phyloP scores from a whole-genome alignment of 2,888 invertebrate species.

The Pimpla rufipes region DNA sequence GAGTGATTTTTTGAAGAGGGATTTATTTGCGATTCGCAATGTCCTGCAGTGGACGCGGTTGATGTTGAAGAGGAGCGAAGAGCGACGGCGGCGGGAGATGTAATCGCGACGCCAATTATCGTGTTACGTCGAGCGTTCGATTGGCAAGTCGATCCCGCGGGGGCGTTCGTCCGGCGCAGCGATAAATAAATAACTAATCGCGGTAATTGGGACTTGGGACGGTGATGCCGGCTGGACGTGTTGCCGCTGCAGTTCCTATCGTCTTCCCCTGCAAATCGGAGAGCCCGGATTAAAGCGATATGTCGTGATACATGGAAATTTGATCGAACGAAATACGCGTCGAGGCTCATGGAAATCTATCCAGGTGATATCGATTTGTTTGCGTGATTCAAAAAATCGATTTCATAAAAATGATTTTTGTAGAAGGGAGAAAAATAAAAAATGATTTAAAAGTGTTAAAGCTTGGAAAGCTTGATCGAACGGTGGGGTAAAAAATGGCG shows the following conservation, averaged over 20 bases:
- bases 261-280: conserved; percentile 3
- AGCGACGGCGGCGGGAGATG: conserved; percentile 6
- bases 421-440: too few species aligned
- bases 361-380: too few species aligned
- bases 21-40: conserved; percentile 8
- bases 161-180: conserved; percentile 35
- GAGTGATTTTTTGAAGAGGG: too few species aligned
- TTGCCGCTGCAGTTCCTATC: conserved; percentile 7
- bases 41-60: conserved; percentile 16
- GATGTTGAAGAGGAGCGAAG: conserved; percentile 28
- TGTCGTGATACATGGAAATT: not conserved
- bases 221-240: not conserved
- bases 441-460: too few species aligned
- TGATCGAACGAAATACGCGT: not conserved
- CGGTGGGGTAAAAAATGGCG: too few species aligned
- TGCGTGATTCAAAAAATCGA: too few species aligned
- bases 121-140: conserved; percentile 63
- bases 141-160: conserved; percentile 53
- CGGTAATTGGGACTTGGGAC: conserved; percentile 51
- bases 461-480: too few species aligned
- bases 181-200: conserved; percentile 51
- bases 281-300: conserved; percentile 1
- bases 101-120: conserved; percentile 61
- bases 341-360: too few species aligned
- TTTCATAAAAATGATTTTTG: too few species aligned